phyloP scores from a whole-genome alignment of 1,140 invertebrate genomes.

The Drosophila pachea region DNA sequence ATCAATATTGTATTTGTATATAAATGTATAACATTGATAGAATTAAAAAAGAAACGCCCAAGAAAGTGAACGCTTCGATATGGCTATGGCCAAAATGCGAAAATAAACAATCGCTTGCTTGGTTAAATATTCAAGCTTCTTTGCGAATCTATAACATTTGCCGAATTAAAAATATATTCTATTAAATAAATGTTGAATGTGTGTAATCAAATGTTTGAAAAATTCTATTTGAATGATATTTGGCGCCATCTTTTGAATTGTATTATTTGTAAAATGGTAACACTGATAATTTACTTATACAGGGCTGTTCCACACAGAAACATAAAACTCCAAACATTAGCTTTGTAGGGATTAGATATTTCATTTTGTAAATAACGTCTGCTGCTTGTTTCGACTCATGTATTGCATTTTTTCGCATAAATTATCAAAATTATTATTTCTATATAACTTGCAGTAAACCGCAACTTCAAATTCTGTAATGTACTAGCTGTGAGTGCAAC shows the following conservation, averaged over 20 bases:
- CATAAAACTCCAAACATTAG: no score
- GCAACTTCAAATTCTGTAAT: no score
- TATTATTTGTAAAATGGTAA: conserved; percentile 8
- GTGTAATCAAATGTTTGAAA: conserved; percentile 36
- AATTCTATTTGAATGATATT: conserved; percentile 4
- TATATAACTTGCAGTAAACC: no score
- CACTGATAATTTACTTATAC: conserved; percentile 5
- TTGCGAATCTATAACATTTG: conserved; percentile 67
- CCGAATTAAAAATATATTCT: conserved; percentile 69
- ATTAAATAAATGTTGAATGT: conserved; percentile 74
- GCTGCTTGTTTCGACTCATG: no score
- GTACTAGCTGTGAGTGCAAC: neutral
- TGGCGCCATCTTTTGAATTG: neutral
- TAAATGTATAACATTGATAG: conserved; percentile 73
- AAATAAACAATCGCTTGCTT: conserved; percentile 37
- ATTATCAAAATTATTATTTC: no score
- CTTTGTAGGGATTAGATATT: no score
- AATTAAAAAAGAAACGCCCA: conserved; percentile 42
- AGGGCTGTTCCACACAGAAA: no score
- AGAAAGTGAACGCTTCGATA: conserved; percentile 11
- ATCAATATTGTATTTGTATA: conserved; percentile 59
- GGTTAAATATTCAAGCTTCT: conserved; percentile 50
- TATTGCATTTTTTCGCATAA: no score
- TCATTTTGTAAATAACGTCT: no score
- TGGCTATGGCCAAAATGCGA: conserved; percentile 25